Base-by-base conservation (phyloP, 2,113 vertebrate species). In the Strigops habroptila region DNA sequence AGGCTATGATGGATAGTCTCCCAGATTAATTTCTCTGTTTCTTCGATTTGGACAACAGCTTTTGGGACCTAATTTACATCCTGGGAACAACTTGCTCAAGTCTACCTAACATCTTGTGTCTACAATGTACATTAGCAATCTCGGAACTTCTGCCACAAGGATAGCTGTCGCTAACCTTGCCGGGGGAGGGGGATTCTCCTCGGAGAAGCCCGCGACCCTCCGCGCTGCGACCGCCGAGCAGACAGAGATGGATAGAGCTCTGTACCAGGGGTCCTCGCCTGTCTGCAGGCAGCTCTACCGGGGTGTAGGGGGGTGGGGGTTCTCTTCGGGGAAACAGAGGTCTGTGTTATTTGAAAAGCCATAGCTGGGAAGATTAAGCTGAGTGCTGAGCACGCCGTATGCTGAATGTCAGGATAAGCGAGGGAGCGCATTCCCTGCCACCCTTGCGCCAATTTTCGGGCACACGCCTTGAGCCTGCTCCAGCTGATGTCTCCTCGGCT, bases 21-120 rank as follows among this genome's bases (percentile, higher is more conserved):
- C 97, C 98, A 99, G 98, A 99, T 99, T 99, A 99, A 99, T 99
- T 99, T 98, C 98, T 99, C 98, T 99, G 98, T 99, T 99, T 99
- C 99, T 99, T 98, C 98, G 98, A 99, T 99, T 98, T 99, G 99
- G 98, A 98, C 98, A 99, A 98, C 98, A 98, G 98, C 98, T 98
- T 99, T 99, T 98, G 98, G 98, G 98, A 99, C 98, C 98, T 99
- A 98, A 98, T 98, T 98, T 98, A 98, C 98, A 98, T 98, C 97
- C 98, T 96, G 97, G 97, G 97, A 98, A 98, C 98, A 98, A 98
- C 97, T 97, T 98, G 97, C 96, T 96, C 95, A 96, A 98, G 98
- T 97, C 95, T 95, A 95, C 97, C 95, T 89, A 96, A 96, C 96
- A 95, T 97, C 97, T 98, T 97, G 97, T 89, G 96, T n/a, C 97